Evolutionary conservation across 2,113 vertebrate species (phyloP), one percentile per base, ranked within the genome.

Genomic region (Meles meles): DNA sequence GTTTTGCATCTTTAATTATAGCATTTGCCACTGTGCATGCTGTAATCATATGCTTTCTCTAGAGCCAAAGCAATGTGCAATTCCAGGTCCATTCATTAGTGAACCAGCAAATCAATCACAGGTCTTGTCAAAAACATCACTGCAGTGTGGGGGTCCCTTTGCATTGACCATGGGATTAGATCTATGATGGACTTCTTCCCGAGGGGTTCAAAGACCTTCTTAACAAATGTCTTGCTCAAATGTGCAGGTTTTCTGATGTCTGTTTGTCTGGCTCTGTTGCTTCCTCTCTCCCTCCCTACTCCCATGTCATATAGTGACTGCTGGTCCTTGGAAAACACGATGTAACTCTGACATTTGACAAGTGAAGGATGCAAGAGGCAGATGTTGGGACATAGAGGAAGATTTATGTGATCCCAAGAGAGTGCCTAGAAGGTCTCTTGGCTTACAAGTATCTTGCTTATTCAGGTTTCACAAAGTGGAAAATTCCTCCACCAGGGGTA

Each of bases 1-100:
- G 77, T 79, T 95, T 97, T 94, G 90, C 90, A 94, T 97, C 97
- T 97, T 93, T 97, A 97, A 95, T 97, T 76, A 90, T 44, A 97
- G 97, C 88, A 93, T 96, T 97, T 97, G 74, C 92, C 88, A 82
- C 52, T 37, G 55, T 2, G 4, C 65, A 42, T 87, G 85, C 85
- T 96, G 55, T 93, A 96, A 96, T 96, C 95, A 91, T 27, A 87
- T 52, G 67, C 88, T 97, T 96, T 96, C 79, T 97, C 85, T 91
- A 82, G 90, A 91, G 94, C 94, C 82, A 76, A 94, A 96, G 94
- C 49, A 77, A 74, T 69, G 81, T 88, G 71, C 84, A 93, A n/a
- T 86, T 97, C 87, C 71, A 93, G 94, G 88, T 93, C 88, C 55
- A 59, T 96, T 98, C 96, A 96, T 95, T 98, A 95, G 97, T 72